Evolutionary conservation across 2,113 vertebrate species (phyloP), one percentile per base, ranked within the genome.

Genomic region (Callopanchax toddi): DNA sequence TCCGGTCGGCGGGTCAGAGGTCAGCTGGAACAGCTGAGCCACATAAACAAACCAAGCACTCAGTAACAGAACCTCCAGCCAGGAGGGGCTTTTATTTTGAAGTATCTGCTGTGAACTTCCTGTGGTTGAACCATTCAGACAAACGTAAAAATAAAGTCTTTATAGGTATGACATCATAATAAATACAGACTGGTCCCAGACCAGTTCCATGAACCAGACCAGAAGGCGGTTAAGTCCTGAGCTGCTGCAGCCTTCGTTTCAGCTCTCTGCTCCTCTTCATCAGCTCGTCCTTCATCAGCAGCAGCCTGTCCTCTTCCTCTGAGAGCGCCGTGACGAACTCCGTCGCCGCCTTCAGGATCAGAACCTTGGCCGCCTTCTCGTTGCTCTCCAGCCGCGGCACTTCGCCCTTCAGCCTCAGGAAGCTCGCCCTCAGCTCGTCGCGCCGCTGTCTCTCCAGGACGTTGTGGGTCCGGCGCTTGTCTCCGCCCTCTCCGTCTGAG

Each of bases 361-460:
- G 90, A 9, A 97, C 96, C 68, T 97, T 98, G 32, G 96, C 94
- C 0, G 95, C 94, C 50, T 95, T 95, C 60, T 95, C 92, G 0
- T 97, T 96, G 83, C 93, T 89, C 36, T 94, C 95, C 51, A 98
- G 92, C 48, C 95, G 95, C 0, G 96, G 96, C 78, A 98, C 91
- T 76, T 97, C 75, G 15, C 96, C 95, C 8, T 95, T 91, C 67
- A 98, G 89, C 1, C 93, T 91, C n/a, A 94, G 92, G 81, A 98
- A 97, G 87, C 96, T 98, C 46, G 92, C 72, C 68, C 96, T 96
- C 52, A 98, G 91, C 92, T 97, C 95, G 0, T 95, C 95, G 2
- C 96, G 89, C 66, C 96, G 87, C 90, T 97, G 96, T 11, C 95
- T 92, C 67, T 98, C 96, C 82, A 97, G 81, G 48, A 97, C 95